A percentile compares a stretch with the other conserved stretches of the same genome.
Conservation (phyloP, 2,113 vertebrate species). For the Otus sunia region DNA sequence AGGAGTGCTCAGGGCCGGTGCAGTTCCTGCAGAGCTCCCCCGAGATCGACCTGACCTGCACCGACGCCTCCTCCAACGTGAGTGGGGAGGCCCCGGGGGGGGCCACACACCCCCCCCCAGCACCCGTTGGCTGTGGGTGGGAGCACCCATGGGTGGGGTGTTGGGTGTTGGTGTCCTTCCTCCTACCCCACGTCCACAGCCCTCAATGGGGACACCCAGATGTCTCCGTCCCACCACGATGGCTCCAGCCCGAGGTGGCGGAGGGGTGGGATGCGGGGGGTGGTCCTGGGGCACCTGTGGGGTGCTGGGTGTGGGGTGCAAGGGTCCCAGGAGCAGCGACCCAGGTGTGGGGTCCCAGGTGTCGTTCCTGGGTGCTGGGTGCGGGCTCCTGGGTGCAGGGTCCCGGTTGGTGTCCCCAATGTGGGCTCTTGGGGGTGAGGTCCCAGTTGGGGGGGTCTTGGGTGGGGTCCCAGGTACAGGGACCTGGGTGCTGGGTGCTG, state of each 20-base stretch:
- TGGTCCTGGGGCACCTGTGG: background rate
- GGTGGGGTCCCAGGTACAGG: background rate
- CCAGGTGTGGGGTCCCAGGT: background rate
- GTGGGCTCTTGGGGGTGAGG: too few relatives aligned
- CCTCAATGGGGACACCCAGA: background rate
- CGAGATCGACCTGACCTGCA: background rate
- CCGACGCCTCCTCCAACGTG: background rate
- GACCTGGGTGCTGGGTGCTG: background rate
- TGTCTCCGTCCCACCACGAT: fast-evolving
- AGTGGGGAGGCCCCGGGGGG: background rate
- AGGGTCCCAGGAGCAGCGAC: too few relatives aligned
- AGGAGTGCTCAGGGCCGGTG: background rate
- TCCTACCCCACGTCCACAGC: background rate
- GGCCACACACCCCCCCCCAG: background rate
- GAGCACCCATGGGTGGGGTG: background rate
- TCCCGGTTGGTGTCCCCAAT: too few relatives aligned
- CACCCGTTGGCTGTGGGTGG: background rate
- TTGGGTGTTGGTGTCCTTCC: background rate
- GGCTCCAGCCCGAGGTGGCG: background rate
- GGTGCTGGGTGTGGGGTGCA: background rate
- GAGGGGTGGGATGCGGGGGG: background rate
- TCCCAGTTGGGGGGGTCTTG: too few relatives aligned
- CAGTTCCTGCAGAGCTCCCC: background rate
- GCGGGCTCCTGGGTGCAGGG: background rate
- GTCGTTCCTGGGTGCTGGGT: too few relatives aligned